Conservation (phyloP, 2,888 invertebrate species). For the Nebria salina region DNA sequence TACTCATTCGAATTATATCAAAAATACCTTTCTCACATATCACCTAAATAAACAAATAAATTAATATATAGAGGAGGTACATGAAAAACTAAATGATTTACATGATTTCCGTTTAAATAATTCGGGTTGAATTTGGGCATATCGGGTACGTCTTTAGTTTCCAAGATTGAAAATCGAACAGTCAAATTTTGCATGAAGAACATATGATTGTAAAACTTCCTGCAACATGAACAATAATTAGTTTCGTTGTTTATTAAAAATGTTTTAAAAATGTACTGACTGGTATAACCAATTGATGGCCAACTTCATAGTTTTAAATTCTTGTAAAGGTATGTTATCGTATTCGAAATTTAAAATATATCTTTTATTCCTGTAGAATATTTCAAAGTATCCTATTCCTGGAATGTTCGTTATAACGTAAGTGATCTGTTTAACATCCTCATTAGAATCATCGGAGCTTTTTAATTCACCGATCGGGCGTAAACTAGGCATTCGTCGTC, state of each 20-base stretch:
- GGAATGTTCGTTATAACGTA: conserved; percentile 48
- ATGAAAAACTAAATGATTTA: conserved; percentile 51
- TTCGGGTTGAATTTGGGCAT: conserved; percentile 52
- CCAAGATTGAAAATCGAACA: conserved; percentile 53
- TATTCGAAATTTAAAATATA: conserved; percentile 2
- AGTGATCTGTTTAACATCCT: background rate
- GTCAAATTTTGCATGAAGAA: conserved; percentile 55
- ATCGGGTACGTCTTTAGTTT: conserved; percentile 49
- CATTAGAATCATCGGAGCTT: background rate
- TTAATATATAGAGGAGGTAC: background rate
- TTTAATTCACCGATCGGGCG: conserved; percentile 22
- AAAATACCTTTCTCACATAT: conserved; percentile 46
- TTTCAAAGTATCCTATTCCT: conserved; percentile 47
- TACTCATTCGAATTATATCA: conserved; percentile 35
- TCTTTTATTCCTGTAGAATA: conserved; percentile 3
- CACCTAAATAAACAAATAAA: conserved; percentile 34
- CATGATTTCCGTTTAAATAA: conserved; percentile 56
- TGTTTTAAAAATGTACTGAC: conserved; percentile 48
- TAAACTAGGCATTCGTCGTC: conserved; percentile 35
- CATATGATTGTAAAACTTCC: conserved; percentile 53
- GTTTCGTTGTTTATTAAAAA: background rate
- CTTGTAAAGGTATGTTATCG: conserved; percentile 17
- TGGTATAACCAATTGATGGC: conserved; percentile 49
- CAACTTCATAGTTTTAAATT: conserved; percentile 39
- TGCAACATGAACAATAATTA: background rate